Percentiles rank a stretch among this genome's conserved stretches.
Conservation (phyloP, 2,888 invertebrate genomes). For the Idaea aversata region DNA sequence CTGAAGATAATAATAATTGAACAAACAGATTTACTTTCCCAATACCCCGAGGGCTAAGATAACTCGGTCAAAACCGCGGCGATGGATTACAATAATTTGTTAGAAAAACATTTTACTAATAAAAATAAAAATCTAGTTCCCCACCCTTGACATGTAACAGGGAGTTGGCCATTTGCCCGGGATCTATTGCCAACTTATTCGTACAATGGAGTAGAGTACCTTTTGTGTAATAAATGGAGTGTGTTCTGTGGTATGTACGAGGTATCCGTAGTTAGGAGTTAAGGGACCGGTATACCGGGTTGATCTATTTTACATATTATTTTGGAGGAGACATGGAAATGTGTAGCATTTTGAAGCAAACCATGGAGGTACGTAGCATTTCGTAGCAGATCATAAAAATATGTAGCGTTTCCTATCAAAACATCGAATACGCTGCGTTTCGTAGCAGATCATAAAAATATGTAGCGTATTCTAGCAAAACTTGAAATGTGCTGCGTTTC, state of each 20-base stretch:
- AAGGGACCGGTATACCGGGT: neutral
- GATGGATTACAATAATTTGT: neutral
- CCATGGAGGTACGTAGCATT: no score
- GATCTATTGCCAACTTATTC: constrained; percentile 1
- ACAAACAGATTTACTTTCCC: no score
- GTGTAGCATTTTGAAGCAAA: no score
- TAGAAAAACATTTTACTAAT: neutral
- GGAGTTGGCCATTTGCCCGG: constrained; percentile 1
- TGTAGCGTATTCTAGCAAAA: no score
- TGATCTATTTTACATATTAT: neutral
- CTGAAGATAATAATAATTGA: no score
- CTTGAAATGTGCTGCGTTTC: no score
- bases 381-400: no score
- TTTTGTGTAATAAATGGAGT: neutral
- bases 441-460: no score
- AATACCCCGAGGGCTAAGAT: no score
- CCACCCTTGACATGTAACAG: neutral
- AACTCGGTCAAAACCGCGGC: no score
- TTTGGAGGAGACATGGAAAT: neutral
- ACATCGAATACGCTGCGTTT: no score
- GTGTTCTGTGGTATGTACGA: neutral
- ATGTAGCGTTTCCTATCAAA: no score
- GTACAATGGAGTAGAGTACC: neutral
- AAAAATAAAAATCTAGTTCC: neutral
- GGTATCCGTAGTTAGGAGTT: neutral